phyloP scores from a whole-genome alignment of 1,140 invertebrate species.

The Formica selysi region DNA sequence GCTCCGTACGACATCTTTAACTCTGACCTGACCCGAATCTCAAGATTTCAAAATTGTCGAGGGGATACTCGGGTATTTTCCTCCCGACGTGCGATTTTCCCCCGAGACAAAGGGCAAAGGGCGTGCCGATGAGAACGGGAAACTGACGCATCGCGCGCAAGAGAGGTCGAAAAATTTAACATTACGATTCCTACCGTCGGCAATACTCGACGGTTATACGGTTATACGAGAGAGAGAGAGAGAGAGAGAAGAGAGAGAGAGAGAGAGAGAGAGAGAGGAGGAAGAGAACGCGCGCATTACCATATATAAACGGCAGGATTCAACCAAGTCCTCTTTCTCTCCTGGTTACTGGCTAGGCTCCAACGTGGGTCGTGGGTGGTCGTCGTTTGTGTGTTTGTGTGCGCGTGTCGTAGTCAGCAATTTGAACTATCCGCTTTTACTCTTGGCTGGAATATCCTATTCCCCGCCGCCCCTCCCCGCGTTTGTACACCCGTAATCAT shows the following conservation, averaged over 20 bases:
- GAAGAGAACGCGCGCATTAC: conserved; percentile 72
- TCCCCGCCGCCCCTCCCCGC: not conserved
- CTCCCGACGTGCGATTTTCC: no score
- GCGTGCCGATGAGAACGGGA: not conserved
- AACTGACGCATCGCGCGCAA: conserved; percentile 8
- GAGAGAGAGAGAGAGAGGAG: no score
- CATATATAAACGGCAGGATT: conserved; percentile 78
- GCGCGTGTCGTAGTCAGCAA: conserved; percentile 75
- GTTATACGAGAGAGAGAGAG: not conserved
- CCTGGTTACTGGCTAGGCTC: conserved; percentile 69
- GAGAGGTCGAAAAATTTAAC: conserved; percentile 59
- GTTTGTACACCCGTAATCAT: conserved; percentile 39
- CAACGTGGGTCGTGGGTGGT: conserved; percentile 62
- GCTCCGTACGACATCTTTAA: not conserved
- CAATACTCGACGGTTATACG: conserved; percentile 34
- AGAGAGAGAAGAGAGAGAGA: no score
- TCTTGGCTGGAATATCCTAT: conserved; percentile 57
- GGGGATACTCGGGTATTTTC: not conserved
- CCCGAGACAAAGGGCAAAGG: conserved; percentile 17
- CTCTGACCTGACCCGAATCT: conserved; percentile 17
- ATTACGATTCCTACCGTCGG: conserved; percentile 46
- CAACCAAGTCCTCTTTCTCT: conserved; percentile 61
- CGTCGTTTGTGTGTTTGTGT: conserved; percentile 19
- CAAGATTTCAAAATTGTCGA: conserved; percentile 20
- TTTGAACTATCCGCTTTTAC: conserved; percentile 73